phyloP scores from a whole-genome alignment of 2,113 vertebrate genomes.

The Heterotilapia buettikoferi region DNA sequence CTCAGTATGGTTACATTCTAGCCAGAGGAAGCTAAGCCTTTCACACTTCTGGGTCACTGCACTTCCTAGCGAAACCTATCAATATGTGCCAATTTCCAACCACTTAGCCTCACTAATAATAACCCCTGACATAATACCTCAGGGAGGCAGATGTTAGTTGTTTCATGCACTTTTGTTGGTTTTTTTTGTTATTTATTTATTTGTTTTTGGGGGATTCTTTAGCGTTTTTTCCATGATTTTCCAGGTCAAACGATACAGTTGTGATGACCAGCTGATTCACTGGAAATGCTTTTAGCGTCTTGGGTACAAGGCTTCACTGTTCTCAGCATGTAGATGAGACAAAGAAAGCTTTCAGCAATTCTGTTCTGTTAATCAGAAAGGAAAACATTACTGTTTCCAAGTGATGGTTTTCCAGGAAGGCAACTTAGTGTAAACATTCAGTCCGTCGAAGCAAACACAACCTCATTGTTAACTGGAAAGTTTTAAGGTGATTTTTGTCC shows the following conservation, averaged over 20 bases:
- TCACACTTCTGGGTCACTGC: conserved; percentile 23
- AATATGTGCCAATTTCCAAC: background rate
- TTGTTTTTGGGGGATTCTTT: background rate
- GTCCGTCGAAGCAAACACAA: background rate
- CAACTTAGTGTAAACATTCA: background rate
- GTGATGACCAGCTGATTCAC: conserved; percentile 59
- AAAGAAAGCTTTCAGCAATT: conserved; percentile 38
- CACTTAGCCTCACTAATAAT: background rate
- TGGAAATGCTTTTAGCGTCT: background rate
- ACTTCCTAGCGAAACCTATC: background rate
- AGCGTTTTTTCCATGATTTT: background rate
- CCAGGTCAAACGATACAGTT: conserved; percentile 3
- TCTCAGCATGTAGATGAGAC: background rate
- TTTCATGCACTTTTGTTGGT: background rate
- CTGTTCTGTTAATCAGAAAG: background rate
- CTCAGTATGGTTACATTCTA: background rate
- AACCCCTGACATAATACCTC: background rate
- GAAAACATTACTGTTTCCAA: background rate
- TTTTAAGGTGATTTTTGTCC: background rate
- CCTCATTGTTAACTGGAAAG: background rate
- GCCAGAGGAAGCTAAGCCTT: background rate
- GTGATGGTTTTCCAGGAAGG: background rate
- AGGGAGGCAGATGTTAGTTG: background rate
- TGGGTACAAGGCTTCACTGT: conserved; percentile 37
- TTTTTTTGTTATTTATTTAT: background rate